Percentiles rank a stretch among this genome's conserved stretches.
Conservation (phyloP, 2,888 invertebrate species). For the Papilio gigon region DNA sequence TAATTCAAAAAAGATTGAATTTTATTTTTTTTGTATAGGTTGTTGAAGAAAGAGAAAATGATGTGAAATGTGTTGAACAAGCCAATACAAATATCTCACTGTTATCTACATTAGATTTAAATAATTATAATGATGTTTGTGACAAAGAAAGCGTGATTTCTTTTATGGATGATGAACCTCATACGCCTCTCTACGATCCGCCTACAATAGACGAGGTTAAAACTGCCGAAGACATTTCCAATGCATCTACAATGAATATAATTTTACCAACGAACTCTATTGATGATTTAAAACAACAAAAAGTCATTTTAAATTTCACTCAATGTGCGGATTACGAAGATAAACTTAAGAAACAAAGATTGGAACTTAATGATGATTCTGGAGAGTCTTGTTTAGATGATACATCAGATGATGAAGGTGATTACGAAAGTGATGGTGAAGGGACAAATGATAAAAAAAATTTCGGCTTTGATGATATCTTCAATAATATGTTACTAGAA, state of each 20-base stretch:
- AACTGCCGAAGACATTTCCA: background rate
- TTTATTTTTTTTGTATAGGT: background rate
- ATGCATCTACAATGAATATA: background rate
- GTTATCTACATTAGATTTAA: slow-evolving; percentile 43
- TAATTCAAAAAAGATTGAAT: background rate
- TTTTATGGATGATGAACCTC: background rate
- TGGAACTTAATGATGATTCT: slow-evolving; percentile 18
- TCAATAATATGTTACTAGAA: slow-evolving; percentile 50
- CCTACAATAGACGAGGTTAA: background rate
- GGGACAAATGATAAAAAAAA: background rate
- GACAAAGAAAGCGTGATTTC: background rate
- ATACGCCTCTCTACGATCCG: background rate
- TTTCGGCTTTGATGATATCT: slow-evolving; percentile 49
- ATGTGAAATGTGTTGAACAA: too few relatives aligned
- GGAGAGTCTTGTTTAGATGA: slow-evolving; percentile 38
- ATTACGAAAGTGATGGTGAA: slow-evolving; percentile 35
- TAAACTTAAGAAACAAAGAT: slow-evolving; percentile 45
- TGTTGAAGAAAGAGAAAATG: background rate
- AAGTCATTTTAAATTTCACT: slow-evolving; percentile 57
- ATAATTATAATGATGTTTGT: slow-evolving; percentile 41
- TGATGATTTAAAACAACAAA: slow-evolving; percentile 46
- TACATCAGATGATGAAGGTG: slow-evolving; percentile 37
- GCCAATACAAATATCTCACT: background rate
- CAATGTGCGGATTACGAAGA: slow-evolving; percentile 53
- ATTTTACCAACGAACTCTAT: background rate